Percentiles rank a stretch among this genome's conserved stretches.
Conservation (phyloP, 2,888 invertebrate species). For the Trichopria drosophilae region DNA sequence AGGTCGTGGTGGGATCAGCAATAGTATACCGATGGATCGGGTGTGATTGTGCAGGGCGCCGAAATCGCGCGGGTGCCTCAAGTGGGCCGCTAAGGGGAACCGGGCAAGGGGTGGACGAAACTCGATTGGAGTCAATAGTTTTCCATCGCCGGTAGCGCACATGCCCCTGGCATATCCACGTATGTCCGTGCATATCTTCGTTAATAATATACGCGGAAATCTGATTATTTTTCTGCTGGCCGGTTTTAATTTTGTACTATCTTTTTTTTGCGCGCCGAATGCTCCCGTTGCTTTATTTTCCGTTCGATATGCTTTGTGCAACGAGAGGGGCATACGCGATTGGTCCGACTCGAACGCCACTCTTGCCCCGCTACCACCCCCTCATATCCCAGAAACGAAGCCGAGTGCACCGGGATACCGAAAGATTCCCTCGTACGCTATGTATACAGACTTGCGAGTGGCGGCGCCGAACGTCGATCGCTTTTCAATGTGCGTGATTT, state of each 20-base stretch:
- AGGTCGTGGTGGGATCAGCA: no score
- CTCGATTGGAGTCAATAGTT: slow-evolving; percentile 53
- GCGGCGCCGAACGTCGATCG: slow-evolving; percentile 12
- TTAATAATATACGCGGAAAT: slow-evolving; percentile 57
- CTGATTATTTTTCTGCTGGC: slow-evolving; percentile 56
- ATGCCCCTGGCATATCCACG: slow-evolving; percentile 15
- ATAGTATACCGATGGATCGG: no score
- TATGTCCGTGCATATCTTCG: slow-evolving; percentile 42
- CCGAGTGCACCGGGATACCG: no score
- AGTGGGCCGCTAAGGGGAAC: no score
- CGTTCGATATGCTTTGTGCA: slow-evolving; percentile 41
- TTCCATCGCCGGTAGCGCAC: slow-evolving; percentile 31
- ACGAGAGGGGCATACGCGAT: slow-evolving; percentile 41
- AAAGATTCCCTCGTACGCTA: no score
- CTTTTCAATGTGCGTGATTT: no score
- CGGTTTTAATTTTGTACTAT: slow-evolving; percentile 54
- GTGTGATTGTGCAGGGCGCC: no score
- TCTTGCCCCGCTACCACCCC: background rate
- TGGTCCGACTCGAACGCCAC: slow-evolving; percentile 41
- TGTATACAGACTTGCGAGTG: background rate
- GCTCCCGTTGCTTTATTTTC: slow-evolving; percentile 37
- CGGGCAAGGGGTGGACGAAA: no score
- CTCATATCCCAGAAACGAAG: no score
- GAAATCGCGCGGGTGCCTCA: no score
- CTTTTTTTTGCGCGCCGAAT: slow-evolving; percentile 36